Percentiles rank a stretch among this genome's conserved stretches.
These are phyloP conservation scores for Eledone cirrhosa DNA, from an alignment of 2,888 invertebrate species.

Conservation along the genomic window DNA sequence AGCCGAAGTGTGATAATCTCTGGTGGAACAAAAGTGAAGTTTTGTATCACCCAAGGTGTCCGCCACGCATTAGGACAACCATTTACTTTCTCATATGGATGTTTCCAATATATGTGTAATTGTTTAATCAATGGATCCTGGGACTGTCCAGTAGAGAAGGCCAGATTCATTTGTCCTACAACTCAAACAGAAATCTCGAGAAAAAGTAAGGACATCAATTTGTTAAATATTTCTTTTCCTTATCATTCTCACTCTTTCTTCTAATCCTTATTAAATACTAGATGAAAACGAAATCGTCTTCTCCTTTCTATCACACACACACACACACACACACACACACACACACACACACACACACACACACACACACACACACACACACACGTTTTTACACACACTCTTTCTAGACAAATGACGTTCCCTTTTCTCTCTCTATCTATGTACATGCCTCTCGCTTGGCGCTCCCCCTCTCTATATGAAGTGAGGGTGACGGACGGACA, in stretches of 20 bases:
- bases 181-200: no score
- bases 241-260: no score
- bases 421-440: no score
- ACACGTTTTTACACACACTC: not conserved
- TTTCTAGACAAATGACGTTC: no score
- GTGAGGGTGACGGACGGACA: no score
- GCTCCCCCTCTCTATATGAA: no score
- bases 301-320: not conserved
- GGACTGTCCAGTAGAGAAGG: slow-evolving; percentile 42
- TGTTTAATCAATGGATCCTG: slow-evolving; percentile 51
- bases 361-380: no score
- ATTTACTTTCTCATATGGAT: slow-evolving; percentile 44
- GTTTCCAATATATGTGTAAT: slow-evolving; percentile 46
- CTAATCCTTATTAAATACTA: no score
- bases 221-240: no score
- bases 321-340: not conserved
- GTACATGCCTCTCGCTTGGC: no score
- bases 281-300: not conserved
- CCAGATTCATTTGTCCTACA: not conserved
- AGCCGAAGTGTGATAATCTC: not conserved
- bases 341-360: not conserved
- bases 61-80: slow-evolving; percentile 15
- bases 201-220: no score
- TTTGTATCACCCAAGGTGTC: not conserved
- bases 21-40: not conserved